phyloP scores from a whole-genome alignment of 1,140 invertebrate species.

The Stenopsyche tienmushanensis region DNA sequence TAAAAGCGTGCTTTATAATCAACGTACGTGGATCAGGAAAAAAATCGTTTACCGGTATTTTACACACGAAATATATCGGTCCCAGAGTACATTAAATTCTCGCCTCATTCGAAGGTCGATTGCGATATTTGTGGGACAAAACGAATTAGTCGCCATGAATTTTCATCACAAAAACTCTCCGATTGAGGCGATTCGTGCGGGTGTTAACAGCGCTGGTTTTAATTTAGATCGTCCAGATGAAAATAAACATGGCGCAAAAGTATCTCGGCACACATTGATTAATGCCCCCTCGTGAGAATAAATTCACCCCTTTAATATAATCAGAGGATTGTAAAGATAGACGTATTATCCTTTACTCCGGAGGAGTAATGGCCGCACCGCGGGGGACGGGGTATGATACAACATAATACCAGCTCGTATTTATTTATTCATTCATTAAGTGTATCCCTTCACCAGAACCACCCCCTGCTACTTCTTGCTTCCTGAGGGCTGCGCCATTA shows the following conservation, averaged over 20 bases:
- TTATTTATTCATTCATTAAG: slow-evolving; percentile 43
- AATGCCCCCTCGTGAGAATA: slow-evolving; percentile 15
- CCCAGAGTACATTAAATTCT: no score
- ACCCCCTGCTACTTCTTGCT: slow-evolving; percentile 16
- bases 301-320: slow-evolving; percentile 36
- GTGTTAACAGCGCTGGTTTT: no score
- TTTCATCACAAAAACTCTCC: no score
- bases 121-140: no score
- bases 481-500: slow-evolving; percentile 24
- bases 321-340: slow-evolving; percentile 33
- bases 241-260: no score
- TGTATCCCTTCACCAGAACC: slow-evolving; percentile 36
- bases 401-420: slow-evolving; percentile 41
- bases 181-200: no score
- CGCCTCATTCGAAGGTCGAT: no score
- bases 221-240: no score
- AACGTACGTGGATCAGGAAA: slow-evolving; percentile 8
- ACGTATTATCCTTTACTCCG: slow-evolving; percentile 26
- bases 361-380: slow-evolving; percentile 18
- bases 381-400: slow-evolving; percentile 28
- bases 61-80: not conserved
- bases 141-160: no score
- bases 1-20: slow-evolving; percentile 21
- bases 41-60: not conserved
- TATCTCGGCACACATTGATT: no score